Evolutionary conservation across 35 echinoderm and acorn worm species (phyloP), one percentile per base, ranked within the genome.

Genomic region (Heliocidaris tuberculata): DNA sequence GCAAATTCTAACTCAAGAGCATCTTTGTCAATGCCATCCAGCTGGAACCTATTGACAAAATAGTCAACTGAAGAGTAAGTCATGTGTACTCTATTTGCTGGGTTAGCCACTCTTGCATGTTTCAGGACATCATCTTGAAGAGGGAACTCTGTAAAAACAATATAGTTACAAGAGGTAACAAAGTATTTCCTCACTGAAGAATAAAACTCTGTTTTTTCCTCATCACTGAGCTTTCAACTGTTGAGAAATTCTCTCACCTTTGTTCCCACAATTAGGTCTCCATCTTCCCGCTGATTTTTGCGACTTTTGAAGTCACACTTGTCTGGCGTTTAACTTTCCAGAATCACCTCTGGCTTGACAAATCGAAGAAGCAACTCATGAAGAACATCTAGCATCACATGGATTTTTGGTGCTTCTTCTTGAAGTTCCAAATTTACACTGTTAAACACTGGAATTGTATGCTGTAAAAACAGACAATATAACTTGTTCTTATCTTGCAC

Each of bases 21-120:
- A 95, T 97, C 96, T 86, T 92, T 47, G 48, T 92, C 47, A 54
- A 94, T 88, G 31, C 95, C 70, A 59, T 96, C 90, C 86, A 94
- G 90, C 13, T 97, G 60, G 92, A 97, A 97, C 24, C 94, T 93
- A 59, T 96, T 94, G 2, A 94, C 95, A 96, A 96, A 96, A 88
- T 95, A 96, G 35, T 92, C 59, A 87, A 97, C 61, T n/a, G 97
- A 95, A n/a, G 93, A 95, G 86, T 89, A 93, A 6, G 52, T 86
- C 48, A 95, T 94, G 50, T 95, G 85, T 70, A 92, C 30, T 71
- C 93, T 30, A 21, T 95, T 94, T 10, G 13, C n/a, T 60, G 88
- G 88, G 71, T n/a, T 94, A 85, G 92, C 90, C 13, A 96, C 92
- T 30, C 30, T 94, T 94, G 86, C 91, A 96, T 96, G 90, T 31